A percentile compares a stretch with the other conserved stretches of the same genome.
These are phyloP conservation scores for Drosophila bocki DNA, from an alignment of 1,140 invertebrate genomes.

Conservation along the genomic window DNA sequence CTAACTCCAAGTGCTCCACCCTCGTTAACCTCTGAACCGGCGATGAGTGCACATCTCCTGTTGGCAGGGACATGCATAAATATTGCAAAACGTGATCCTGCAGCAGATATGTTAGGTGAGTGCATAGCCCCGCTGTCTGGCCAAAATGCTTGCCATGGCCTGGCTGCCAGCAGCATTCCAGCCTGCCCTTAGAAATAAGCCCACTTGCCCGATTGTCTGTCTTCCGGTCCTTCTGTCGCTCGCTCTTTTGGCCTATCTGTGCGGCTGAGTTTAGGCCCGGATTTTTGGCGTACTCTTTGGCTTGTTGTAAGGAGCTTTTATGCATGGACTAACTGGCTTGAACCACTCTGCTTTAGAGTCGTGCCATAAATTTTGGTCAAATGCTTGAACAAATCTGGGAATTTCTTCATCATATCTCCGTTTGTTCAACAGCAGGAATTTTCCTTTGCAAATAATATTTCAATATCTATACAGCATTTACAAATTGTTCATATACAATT, in stretches of 20 bases:
- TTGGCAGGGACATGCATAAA: constrained; percentile 73
- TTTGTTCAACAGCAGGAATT: background rate
- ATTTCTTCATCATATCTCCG: constrained; percentile 3
- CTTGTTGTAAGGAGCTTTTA: constrained; percentile 59
- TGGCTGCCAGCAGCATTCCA: background rate
- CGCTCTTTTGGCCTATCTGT: constrained; percentile 17
- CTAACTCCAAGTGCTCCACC: background rate
- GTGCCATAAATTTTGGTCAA: constrained; percentile 34
- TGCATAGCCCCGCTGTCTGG: constrained; percentile 49
- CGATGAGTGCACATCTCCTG: constrained; percentile 41
- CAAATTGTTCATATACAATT: constrained; percentile 3
- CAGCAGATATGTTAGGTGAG: constrained; percentile 70
- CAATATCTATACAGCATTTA: background rate
- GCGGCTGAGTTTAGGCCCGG: constrained; percentile 27
- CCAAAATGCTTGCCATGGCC: constrained; percentile 65
- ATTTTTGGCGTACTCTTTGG: constrained; percentile 55
- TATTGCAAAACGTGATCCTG: constrained; percentile 77
- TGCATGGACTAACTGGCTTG: constrained; percentile 60
- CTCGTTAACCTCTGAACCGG: constrained; percentile 16
- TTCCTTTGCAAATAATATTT: constrained; percentile 23
- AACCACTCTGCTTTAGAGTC: constrained; percentile 19
- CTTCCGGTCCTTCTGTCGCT: constrained; percentile 13
- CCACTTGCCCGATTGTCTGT: constrained; percentile 60
- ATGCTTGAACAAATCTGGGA: constrained; percentile 27
- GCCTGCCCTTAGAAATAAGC: constrained; percentile 66